These are phyloP conservation scores for Arenaria interpres DNA, from an alignment of 2,113 vertebrate species.

Conservation along the genomic window DNA sequence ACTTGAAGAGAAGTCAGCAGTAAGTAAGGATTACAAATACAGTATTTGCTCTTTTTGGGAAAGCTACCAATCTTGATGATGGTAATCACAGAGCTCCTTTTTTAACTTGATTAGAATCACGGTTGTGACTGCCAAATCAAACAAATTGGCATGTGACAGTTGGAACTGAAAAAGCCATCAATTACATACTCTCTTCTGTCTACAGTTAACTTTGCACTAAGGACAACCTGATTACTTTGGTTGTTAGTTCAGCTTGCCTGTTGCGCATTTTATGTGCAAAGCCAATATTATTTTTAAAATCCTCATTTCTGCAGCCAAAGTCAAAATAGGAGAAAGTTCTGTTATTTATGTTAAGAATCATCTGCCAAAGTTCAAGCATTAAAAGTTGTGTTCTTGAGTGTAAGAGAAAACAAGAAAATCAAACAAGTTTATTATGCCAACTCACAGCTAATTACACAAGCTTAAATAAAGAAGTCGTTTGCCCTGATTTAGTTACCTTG, in stretches of 20 bases:
- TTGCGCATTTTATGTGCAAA: not conserved
- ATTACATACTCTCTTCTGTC: not conserved
- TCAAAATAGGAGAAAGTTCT: not conserved
- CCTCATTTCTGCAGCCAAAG: not conserved
- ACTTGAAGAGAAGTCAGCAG: not conserved
- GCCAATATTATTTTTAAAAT: not conserved
- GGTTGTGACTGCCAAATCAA: conserved; percentile 25
- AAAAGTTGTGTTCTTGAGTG: not conserved
- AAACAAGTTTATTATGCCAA: not conserved
- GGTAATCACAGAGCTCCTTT: conserved; percentile 20
- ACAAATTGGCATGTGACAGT: not conserved
- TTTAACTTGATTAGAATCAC: conserved; percentile 44
- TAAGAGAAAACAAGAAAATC: not conserved
- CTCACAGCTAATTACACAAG: not conserved
- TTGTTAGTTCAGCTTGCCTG: not conserved
- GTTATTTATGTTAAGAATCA: not conserved
- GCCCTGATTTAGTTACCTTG: not conserved
- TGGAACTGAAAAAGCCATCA: not conserved
- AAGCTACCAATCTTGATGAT: conserved; percentile 19
- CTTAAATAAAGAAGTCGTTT: not conserved
- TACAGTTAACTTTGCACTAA: not conserved
- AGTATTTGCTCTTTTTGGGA: not conserved
- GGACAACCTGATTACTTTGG: not conserved
- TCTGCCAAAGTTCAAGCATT: not conserved
- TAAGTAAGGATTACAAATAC: not conserved